Evolutionary conservation across 2,113 vertebrate species (phyloP).

Genomic region (Chloropsis cyanopogon): DNA sequence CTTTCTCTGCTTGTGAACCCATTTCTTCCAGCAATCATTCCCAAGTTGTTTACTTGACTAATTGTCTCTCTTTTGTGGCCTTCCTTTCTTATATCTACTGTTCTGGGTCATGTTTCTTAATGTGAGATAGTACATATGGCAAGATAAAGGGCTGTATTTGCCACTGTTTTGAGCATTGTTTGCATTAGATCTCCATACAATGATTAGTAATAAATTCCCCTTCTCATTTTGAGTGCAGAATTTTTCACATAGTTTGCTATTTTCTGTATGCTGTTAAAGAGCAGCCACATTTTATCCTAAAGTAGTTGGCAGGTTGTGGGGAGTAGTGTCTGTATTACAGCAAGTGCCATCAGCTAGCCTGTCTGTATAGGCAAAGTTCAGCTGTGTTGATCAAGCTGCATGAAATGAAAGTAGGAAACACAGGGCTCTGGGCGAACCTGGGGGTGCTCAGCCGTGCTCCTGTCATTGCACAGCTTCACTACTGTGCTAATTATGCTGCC

Average conservation of each 20-base stretch:
- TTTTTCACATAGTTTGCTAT: neutral
- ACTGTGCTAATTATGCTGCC: accelerated
- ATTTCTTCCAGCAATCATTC: neutral
- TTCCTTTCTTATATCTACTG: neutral
- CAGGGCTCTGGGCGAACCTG: neutral
- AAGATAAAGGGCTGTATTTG: neutral
- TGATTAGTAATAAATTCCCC: neutral
- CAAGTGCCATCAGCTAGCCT: neutral
- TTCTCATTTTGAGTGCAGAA: neutral
- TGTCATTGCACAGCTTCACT: neutral
- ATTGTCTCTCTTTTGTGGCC: neutral
- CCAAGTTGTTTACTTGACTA: neutral
- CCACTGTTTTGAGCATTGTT: neutral
- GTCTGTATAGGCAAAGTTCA: neutral
- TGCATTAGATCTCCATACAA: neutral
- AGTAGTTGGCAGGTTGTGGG: neutral
- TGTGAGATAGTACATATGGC: neutral
- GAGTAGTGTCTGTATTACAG: neutral
- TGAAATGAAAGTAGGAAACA: neutral
- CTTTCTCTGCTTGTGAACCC: neutral
- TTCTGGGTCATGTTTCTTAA: neutral
- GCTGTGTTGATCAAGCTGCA: neutral
- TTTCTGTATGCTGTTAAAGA: neutral
- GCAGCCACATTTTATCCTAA: neutral
- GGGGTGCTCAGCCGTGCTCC: neutral